Evolutionary conservation across 2,113 vertebrate genomes (phyloP), one percentile per base, ranked within the genome.

Genomic region (Lasiurus borealis): DNA sequence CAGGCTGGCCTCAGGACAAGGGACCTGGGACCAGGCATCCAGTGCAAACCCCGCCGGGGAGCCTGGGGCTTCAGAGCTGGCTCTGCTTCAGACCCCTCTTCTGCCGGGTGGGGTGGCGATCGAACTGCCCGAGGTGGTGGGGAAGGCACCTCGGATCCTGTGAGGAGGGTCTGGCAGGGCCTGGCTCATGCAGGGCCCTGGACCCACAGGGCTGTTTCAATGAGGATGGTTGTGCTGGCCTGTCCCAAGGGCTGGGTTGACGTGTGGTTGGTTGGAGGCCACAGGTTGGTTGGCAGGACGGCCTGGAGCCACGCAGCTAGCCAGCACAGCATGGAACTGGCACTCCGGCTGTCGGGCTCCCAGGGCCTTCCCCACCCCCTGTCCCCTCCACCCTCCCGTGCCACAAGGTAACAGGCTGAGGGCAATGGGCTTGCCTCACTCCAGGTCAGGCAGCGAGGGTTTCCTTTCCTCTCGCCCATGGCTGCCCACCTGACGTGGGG

Each of bases 81-180:
- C 9, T 29, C 6, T 0, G n/a, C 29, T 1, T 44, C 14, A 15
- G 31, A 48, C 11, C 10, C 34, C 29, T 15, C 19, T 29, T 81
- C 72, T 31, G 34, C n/a, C 11, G 11, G 59, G 25, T 5, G n/a
- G 68, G 5, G 0, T 6, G 11, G 15, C 8, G 48, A 48, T 40
- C 25, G 34, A 1, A 16, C 2, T 13, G 15, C 14, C 54, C 1
- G 0, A 0, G 0, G 3, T 6, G 6, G 62, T 0, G 6, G 0
- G 2, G 16, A 46, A 31, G 80, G 44, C 46, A 1, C 3, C 16
- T 5, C 14, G 50, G 54, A 36, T 3, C 54, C n/a, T 7, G 3
- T 1, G 2, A 16, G 4, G 34, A 54, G 44, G 0, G 34, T 3
- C 34, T 12, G 57, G 14, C 27, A 0, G 0, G 1, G 14, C 46